Percentiles rank a stretch among this genome's conserved stretches.
These are phyloP conservation scores for Nothura maculosa DNA, from an alignment of 2,797 vertebrate genomes.

Conservation along the genomic window DNA sequence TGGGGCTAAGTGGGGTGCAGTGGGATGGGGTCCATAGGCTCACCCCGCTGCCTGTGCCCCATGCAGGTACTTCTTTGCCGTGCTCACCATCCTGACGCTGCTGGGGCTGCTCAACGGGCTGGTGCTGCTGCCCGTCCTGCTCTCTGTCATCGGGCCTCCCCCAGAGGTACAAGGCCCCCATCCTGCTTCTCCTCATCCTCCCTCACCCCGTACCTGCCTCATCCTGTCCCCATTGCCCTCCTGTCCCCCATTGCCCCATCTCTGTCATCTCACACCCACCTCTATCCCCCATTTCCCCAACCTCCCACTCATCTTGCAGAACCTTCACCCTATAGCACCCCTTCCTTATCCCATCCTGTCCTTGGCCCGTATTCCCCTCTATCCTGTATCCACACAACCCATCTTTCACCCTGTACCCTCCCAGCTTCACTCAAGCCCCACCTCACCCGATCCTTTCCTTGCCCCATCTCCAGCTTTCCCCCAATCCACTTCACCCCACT, in stretches of 20 bases:
- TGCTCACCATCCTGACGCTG: conserved; percentile 93
- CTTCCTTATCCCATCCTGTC: background rate
- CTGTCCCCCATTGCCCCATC: background rate
- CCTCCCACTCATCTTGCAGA: background rate
- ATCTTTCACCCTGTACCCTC: background rate
- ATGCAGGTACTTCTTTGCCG: conserved; percentile 95
- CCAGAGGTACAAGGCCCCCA: conserved; percentile 83
- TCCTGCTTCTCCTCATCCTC: background rate
- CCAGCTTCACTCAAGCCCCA: background rate
- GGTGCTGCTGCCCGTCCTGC: conserved; percentile 93
- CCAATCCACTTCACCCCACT: background rate
- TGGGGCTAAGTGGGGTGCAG: too few species aligned
- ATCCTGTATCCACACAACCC: fast-evolving
- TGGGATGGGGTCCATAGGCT: background rate
- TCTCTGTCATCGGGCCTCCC: conserved; percentile 94
- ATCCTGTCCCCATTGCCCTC: background rate
- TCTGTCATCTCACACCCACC: fast-evolving
- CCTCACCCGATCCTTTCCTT: background rate
- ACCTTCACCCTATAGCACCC: background rate
- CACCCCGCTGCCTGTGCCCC: background rate
- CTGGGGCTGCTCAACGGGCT: conserved; percentile 95
- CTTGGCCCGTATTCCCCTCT: background rate
- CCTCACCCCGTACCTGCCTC: fast-evolving
- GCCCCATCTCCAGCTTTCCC: fast-evolving
- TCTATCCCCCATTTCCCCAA: background rate